Percentiles rank a stretch among this genome's conserved stretches.
phyloP scores from a whole-genome alignment of 2,888 invertebrate genomes.

The Euzetes globulus region DNA sequence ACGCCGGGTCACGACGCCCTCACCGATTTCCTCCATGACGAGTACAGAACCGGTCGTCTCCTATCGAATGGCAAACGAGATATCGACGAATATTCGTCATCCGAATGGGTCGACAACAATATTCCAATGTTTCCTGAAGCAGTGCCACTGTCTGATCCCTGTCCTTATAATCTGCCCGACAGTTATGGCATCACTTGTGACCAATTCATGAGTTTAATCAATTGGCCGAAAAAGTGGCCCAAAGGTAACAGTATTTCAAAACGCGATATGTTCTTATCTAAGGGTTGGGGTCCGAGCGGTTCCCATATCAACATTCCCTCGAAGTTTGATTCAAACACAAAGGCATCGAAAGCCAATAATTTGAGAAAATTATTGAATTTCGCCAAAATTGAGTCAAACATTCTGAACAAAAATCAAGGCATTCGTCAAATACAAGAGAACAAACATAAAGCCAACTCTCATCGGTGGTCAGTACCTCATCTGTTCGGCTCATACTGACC shows the following conservation, averaged over 20 bases:
- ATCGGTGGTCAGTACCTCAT: conserved; percentile 26
- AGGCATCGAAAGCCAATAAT: neutral
- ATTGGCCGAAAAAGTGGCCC: neutral
- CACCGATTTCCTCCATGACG: conserved; percentile 22
- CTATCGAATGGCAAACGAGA: conserved; percentile 8
- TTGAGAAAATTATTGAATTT: neutral
- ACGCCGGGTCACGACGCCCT: conserved; percentile 21
- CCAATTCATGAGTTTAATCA: neutral
- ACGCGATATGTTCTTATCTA: conserved; percentile 32
- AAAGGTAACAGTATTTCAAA: neutral
- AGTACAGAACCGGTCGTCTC: conserved; percentile 7
- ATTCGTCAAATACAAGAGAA: neutral
- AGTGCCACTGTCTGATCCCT: neutral
- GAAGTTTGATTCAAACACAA: conserved; percentile 4
- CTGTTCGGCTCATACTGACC: conserved; percentile 9
- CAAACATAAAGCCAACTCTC: neutral
- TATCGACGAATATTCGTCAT: neutral
- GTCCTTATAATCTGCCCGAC: neutral
- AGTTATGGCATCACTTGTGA: neutral
- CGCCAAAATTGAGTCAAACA: neutral
- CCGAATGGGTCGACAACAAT: neutral
- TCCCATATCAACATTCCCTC: conserved; percentile 6
- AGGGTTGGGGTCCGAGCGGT: conserved; percentile 37
- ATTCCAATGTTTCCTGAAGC: neutral
- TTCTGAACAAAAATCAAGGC: neutral